phyloP scores from a whole-genome alignment of 1,140 invertebrate species.

The Medauroidea extradentata region DNA sequence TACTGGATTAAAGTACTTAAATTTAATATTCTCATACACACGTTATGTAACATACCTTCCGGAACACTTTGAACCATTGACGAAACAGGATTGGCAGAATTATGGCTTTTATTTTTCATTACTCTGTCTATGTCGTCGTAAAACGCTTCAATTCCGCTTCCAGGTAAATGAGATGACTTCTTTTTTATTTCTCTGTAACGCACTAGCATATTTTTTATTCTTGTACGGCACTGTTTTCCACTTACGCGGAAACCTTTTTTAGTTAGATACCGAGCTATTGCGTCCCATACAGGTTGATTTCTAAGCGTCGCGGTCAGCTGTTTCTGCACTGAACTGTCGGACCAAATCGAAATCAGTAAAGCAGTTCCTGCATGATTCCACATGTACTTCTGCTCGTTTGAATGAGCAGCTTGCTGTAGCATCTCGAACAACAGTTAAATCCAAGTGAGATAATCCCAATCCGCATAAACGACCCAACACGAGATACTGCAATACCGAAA shows the following conservation, averaged over 20 bases:
- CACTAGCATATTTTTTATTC: conserved; percentile 45
- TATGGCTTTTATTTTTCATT: conserved; percentile 32
- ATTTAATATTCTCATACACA: too few species aligned
- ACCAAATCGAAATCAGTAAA: conserved; percentile 44
- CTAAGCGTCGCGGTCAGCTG: conserved; percentile 39
- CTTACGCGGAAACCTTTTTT: conserved; percentile 45
- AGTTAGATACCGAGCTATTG: conserved; percentile 42
- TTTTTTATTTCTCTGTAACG: conserved; percentile 45
- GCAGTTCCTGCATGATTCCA: conserved; percentile 45
- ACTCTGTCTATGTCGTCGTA: conserved; percentile 44
- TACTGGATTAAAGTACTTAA: too few species aligned
- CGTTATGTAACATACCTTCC: too few species aligned
- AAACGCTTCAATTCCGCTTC: conserved; percentile 43
- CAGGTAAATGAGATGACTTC: conserved; percentile 17
- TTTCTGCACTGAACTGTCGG: conserved; percentile 45
- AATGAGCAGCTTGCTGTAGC: background rate
- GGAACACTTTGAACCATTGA: too few species aligned
- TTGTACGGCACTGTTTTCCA: conserved; percentile 43
- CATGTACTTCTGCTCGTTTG: conserved; percentile 39
- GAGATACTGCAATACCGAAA: too few species aligned
- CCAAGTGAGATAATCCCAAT: too few species aligned
- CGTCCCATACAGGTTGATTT: conserved; percentile 44
- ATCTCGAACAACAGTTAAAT: background rate
- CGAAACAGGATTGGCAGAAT: too few species aligned
- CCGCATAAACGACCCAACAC: too few species aligned